phyloP scores from a whole-genome alignment of 2,113 vertebrate species.

The Microtus richardsoni region DNA sequence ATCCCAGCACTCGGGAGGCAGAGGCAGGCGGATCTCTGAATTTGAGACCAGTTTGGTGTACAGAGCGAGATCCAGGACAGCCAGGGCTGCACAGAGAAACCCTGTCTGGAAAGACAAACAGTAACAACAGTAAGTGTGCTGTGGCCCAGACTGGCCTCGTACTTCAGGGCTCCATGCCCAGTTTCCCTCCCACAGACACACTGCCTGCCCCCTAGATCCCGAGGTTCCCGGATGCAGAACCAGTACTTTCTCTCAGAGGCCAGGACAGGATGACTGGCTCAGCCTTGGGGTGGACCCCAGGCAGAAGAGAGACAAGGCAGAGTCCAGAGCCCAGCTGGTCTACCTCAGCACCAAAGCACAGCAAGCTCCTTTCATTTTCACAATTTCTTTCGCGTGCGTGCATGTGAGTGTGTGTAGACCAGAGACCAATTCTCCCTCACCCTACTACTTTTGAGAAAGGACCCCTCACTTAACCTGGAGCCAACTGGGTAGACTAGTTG shows the following conservation, averaged over 20 bases:
- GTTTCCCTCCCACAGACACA: neutral
- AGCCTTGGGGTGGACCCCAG: neutral
- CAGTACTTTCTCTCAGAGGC: neutral
- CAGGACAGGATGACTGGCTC: neutral
- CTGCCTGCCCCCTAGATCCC: neutral
- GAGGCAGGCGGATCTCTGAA: neutral
- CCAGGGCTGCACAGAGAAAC: neutral
- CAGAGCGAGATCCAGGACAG: neutral
- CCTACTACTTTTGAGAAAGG: neutral
- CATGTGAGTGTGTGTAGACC: neutral
- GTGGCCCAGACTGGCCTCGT: neutral
- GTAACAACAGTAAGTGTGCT: neutral
- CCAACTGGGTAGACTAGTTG: neutral
- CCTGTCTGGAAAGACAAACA: neutral
- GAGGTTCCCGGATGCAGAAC: neutral
- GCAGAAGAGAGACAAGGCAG: neutral
- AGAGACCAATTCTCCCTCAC: neutral
- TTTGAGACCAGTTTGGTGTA: neutral
- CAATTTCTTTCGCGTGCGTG: neutral
- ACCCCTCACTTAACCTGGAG: neutral
- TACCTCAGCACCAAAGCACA: neutral
- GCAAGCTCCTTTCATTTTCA: neutral
- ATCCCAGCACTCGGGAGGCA: neutral
- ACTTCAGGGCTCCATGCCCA: neutral
- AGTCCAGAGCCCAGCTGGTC: neutral